phyloP scores from a whole-genome alignment of 2,113 vertebrate genomes.

The Hippoglossus stenolepis region DNA sequence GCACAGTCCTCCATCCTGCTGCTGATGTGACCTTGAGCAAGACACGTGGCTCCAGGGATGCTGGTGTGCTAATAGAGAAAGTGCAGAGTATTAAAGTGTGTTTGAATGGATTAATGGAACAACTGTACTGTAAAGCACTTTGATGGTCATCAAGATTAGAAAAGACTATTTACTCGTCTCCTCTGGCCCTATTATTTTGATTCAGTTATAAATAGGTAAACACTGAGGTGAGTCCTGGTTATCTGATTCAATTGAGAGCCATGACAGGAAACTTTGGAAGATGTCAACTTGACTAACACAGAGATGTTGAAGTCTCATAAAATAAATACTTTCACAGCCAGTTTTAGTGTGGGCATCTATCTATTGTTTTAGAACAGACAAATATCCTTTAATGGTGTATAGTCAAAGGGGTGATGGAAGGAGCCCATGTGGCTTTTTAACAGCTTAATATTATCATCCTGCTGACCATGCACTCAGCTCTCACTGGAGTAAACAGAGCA shows the following conservation, averaged over 20 bases:
- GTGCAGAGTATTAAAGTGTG: too few relatives aligned
- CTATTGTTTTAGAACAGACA: neutral
- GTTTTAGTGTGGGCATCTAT: neutral
- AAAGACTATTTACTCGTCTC: neutral
- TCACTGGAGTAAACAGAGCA: neutral
- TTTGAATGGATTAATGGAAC: too few relatives aligned
- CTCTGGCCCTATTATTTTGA: neutral
- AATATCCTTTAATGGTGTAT: neutral
- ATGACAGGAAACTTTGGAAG: neutral
- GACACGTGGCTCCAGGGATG: neutral
- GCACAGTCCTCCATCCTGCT: slow-evolving; percentile 8
- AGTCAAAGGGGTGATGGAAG: too few relatives aligned
- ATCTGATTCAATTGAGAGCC: neutral
- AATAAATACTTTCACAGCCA: neutral
- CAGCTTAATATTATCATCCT: neutral
- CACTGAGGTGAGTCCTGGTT: neutral
- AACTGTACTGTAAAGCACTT: too few relatives aligned
- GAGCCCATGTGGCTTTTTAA: neutral
- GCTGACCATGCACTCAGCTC: neutral
- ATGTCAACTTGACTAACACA: neutral
- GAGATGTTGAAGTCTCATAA: neutral
- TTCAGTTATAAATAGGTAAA: neutral
- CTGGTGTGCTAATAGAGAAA: too few relatives aligned
- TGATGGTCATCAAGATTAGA: too few relatives aligned
- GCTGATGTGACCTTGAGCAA: slow-evolving; percentile 51